Conservation (phyloP, 2,797 vertebrate species). For the Rachycentron canadum region DNA sequence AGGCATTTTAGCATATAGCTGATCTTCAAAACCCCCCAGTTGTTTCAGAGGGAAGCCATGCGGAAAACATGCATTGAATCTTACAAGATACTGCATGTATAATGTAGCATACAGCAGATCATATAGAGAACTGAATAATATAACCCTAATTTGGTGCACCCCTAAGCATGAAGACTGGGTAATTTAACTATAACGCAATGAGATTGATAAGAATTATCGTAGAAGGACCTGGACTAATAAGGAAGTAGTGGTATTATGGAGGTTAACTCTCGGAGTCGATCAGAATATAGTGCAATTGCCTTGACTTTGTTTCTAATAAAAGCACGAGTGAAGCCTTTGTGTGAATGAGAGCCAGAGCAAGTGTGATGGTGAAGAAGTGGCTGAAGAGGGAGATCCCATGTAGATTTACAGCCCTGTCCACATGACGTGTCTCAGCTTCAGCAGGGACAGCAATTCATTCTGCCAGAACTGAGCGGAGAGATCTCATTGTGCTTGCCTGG, state of each 20-base stretch:
- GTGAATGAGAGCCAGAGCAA: slow-evolving; percentile 37
- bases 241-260: slow-evolving; percentile 34
- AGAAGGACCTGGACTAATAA: slow-evolving; percentile 31
- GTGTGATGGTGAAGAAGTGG: slow-evolving; percentile 46
- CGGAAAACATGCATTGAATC: slow-evolving; percentile 84
- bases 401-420: slow-evolving; percentile 57
- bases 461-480: slow-evolving; percentile 61
- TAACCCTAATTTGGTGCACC: slow-evolving; percentile 53
- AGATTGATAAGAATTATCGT: slow-evolving; percentile 53
- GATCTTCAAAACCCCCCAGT: slow-evolving; percentile 73
- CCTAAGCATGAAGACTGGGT: slow-evolving; percentile 40
- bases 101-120: slow-evolving; percentile 77
- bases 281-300: slow-evolving; percentile 18
- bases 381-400: slow-evolving; percentile 66
- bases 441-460: slow-evolving; percentile 67
- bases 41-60: slow-evolving; percentile 80
- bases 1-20: slow-evolving; percentile 76
- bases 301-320: slow-evolving; percentile 59
- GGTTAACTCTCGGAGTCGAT: slow-evolving; percentile 33
- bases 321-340: slow-evolving; percentile 40
- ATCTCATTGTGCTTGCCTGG: slow-evolving; percentile 80
- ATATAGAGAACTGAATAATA: slow-evolving; percentile 75
- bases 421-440: slow-evolving; percentile 64
- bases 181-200: slow-evolving; percentile 48
- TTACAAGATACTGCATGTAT: slow-evolving; percentile 83